Conservation (phyloP, 2,797 vertebrate genomes). For the Holocentrus rufus region DNA sequence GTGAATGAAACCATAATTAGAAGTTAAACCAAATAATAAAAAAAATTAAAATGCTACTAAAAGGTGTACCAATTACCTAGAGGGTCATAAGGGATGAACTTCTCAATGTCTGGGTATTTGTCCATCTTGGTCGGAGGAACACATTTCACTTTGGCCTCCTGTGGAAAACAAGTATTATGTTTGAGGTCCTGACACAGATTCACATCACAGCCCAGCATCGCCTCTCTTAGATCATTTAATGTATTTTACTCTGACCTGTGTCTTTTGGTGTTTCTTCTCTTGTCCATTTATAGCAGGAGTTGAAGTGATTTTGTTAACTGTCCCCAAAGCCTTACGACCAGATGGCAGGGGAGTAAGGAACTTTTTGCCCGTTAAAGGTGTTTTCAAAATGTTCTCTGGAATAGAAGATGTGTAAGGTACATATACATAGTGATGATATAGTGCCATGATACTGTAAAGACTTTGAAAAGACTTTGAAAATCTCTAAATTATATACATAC, state of each 20-base stretch:
- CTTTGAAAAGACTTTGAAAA: no score
- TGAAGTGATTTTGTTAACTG: slow-evolving; percentile 60
- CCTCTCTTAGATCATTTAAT: not conserved
- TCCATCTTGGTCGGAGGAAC: slow-evolving; percentile 50
- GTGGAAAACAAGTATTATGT: not conserved
- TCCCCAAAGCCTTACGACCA: slow-evolving; percentile 73
- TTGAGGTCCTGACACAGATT: not conserved
- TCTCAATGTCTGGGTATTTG: slow-evolving; percentile 76
- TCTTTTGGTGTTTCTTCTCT: slow-evolving; percentile 61
- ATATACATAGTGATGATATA: not conserved
- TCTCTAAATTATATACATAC: no score
- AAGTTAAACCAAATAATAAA: no score
- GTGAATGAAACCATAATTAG: no score
- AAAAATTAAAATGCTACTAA: not conserved
- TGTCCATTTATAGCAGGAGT: slow-evolving; percentile 56
- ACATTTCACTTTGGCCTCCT: slow-evolving; percentile 66
- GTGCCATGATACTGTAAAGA: not conserved
- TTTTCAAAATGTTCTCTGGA: slow-evolving; percentile 64
- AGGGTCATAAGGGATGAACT: slow-evolving; percentile 74
- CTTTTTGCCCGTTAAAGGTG: slow-evolving; percentile 55
- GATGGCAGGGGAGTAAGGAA: slow-evolving; percentile 55
- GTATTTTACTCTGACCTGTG: slow-evolving; percentile 56
- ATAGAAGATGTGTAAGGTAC: not conserved
- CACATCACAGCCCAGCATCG: not conserved
- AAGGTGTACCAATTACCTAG: slow-evolving; percentile 60